Evolutionary conservation across 2,888 invertebrate genomes (phyloP), one percentile per base, ranked within the genome.

Genomic region (Agrochola lota): DNA sequence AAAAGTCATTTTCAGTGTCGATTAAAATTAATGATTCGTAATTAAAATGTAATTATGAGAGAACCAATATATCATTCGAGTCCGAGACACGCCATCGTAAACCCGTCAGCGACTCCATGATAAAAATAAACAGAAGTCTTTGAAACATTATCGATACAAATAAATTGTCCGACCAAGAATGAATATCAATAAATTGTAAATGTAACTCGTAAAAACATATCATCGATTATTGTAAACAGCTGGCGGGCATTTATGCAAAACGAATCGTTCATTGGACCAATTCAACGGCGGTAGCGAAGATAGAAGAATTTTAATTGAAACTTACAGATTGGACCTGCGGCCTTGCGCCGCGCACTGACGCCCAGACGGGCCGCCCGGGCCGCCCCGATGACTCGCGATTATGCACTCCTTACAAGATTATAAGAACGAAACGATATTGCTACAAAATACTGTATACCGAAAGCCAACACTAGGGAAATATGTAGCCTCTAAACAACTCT

Each of bases 181-280:
- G 93, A 94, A 95, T 95, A 95, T 94, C 94, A 94, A 95, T 96
- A 96, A 96, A 96, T 96, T 95, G 95, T 94, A 95, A 95, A 94
- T 93, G 94, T 93, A 91, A 95, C 94, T 94, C 94, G 93, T 96
- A 95, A 96, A 96, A 96, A 95, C 95, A 95, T 95, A 95, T 95
- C 94, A 95, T 95, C 95, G 95, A 95, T 96, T 95, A 95, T 94
- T 95, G 95, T 96, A 95, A 96, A 95, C 95, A 95, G 96, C 96
- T 95, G 94, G 95, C 94, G 96, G 96, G 95, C 95, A 94, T 95
- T 95, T 95, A 95, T 95, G 96, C 95, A 94, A 95, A 96, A 95
- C 93, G 93, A 92, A 92, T 92, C 92, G 92, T 92, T 94, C 93
- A 93, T 92, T 92, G 95, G 95, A 90, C 92, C 94, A 95, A 95